Evolutionary conservation across 1,140 invertebrate genomes (phyloP).

Genomic region (Kradibia gibbosae): DNA sequence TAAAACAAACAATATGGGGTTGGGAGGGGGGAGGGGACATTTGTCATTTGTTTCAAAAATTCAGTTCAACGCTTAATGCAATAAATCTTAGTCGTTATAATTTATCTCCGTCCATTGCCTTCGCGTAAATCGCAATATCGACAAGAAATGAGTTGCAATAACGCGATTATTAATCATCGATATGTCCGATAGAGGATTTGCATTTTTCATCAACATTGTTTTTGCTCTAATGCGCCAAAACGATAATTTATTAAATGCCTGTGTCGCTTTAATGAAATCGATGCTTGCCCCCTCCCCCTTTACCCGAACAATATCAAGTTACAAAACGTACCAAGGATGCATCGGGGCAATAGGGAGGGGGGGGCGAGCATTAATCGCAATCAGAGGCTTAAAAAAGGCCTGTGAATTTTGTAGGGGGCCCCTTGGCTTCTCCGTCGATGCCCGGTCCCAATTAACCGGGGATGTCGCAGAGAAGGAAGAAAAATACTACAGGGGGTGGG

Average conservation of each 20-base stretch:
- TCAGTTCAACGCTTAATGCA: not conserved
- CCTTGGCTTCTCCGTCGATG: too few relatives aligned
- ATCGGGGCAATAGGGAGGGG: conserved; percentile 16
- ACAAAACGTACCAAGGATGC: conserved; percentile 28
- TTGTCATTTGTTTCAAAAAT: not conserved
- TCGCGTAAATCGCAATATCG: not conserved
- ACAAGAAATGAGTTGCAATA: not conserved
- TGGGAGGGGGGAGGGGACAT: too few relatives aligned
- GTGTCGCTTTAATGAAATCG: conserved; percentile 5
- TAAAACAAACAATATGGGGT: too few relatives aligned
- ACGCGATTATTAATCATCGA: not conserved
- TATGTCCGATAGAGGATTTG: not conserved
- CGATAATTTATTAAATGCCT: conserved; percentile 14
- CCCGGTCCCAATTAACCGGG: too few relatives aligned
- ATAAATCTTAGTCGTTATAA: not conserved
- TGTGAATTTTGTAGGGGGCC: too few relatives aligned
- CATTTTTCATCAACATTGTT: not conserved
- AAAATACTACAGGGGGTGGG: too few relatives aligned
- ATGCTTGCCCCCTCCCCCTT: not conserved
- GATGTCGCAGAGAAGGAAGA: too few relatives aligned
- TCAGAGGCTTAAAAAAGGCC: too few relatives aligned
- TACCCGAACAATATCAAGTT: conserved; percentile 11
- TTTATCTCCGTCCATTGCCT: not conserved
- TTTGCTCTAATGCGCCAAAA: not conserved
- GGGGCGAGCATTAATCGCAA: too few relatives aligned